Percentiles rank a stretch among this genome's conserved stretches.
phyloP scores from a whole-genome alignment of 2,797 vertebrate species.

The Malacoraja senta region DNA sequence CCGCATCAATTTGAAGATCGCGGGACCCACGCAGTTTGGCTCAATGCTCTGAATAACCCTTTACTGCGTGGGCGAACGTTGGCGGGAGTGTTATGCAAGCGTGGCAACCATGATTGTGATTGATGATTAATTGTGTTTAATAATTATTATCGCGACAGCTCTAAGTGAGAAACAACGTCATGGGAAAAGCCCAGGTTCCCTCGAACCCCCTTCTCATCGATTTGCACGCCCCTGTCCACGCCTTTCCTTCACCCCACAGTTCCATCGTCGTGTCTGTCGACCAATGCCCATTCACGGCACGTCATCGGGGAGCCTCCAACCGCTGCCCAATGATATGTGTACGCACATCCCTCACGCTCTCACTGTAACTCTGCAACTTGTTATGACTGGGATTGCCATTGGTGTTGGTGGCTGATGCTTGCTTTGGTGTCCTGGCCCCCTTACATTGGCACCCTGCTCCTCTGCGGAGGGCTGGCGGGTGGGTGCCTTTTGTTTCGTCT shows the following conservation, averaged over 20 bases:
- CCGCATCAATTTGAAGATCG: not conserved
- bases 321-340: not conserved
- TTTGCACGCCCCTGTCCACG: not conserved
- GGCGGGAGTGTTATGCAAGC: not conserved
- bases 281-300: not conserved
- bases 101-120: not conserved
- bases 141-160: too few relatives aligned
- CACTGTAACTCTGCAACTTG: not conserved
- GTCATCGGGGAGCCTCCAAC: not conserved
- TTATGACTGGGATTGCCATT: not conserved
- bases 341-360: not conserved
- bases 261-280: not conserved
- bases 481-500: not conserved
- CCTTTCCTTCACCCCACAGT: not conserved
- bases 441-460: not conserved
- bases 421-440: not conserved
- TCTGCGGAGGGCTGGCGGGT: not conserved
- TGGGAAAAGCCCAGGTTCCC: not conserved
- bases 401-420: not conserved
- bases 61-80: not conserved
- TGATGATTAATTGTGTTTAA: not conserved
- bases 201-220: not conserved
- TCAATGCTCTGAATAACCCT: not conserved
- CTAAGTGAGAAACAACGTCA: not conserved
- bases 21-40: not conserved